phyloP scores from a whole-genome alignment of 1,140 invertebrate species.

The Heterodera carotae region DNA sequence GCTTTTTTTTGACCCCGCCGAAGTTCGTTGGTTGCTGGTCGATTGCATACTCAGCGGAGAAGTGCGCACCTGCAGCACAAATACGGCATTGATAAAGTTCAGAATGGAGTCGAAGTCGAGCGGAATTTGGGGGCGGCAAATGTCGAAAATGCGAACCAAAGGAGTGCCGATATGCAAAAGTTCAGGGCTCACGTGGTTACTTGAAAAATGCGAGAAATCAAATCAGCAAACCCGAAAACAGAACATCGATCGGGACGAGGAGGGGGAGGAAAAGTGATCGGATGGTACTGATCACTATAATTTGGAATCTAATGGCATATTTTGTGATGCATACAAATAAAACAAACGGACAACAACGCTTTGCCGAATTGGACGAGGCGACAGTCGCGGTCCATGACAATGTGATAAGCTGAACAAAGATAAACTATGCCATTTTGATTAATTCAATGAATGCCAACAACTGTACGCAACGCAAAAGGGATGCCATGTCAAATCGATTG shows the following conservation, averaged over 20 bases:
- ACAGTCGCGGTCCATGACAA: conserved; percentile 66
- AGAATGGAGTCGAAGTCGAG: conserved; percentile 63
- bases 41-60: conserved; percentile 48
- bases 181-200: conserved; percentile 48
- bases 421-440: conserved; percentile 28
- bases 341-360: conserved; percentile 51
- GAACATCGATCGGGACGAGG: too few species aligned
- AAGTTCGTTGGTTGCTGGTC: not conserved
- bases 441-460: too few species aligned
- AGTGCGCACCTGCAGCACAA: conserved; percentile 60
- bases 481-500: conserved; percentile 28
- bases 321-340: too few species aligned
- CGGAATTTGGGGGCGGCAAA: conserved; percentile 61
- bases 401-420: conserved; percentile 66
- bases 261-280: not conserved
- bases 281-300: too few species aligned
- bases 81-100: conserved; percentile 64
- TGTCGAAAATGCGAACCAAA: conserved; percentile 60
- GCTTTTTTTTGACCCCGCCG: not conserved
- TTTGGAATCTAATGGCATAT: too few species aligned
- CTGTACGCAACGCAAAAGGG: conserved; percentile 36
- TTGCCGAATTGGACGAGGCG: conserved; percentile 59
- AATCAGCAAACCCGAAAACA: too few species aligned
- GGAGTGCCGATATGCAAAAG: conserved; percentile 57
- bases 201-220: not conserved